Conservation (phyloP, 2,888 invertebrate species). For the Tenthredo amoena region DNA sequence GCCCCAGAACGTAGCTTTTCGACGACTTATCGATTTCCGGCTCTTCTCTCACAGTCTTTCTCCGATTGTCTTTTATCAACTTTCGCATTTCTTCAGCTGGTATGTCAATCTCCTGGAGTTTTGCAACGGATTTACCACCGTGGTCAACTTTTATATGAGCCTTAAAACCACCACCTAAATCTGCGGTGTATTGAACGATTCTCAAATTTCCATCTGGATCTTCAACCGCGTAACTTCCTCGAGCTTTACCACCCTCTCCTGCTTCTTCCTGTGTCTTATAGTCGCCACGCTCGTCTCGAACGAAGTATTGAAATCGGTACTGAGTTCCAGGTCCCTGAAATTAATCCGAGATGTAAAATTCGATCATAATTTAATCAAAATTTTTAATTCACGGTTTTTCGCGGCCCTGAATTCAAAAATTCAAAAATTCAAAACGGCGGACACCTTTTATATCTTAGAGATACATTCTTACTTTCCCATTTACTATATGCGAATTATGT, state of each 20-base stretch:
- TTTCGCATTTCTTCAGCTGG: constrained; percentile 46
- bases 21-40: constrained; percentile 20
- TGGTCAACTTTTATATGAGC: constrained; percentile 61
- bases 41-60: background rate
- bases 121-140: constrained; percentile 41
- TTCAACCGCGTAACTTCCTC: constrained; percentile 63
- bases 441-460: background rate
- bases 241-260: constrained; percentile 62
- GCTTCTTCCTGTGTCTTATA: constrained; percentile 66
- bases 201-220: constrained; percentile 65
- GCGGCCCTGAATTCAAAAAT: no score
- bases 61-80: constrained; percentile 19
- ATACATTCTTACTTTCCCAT: background rate
- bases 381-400: background rate
- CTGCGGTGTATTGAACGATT: constrained; percentile 65
- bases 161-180: constrained; percentile 64
- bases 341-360: background rate
- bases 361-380: background rate
- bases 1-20: constrained; percentile 46
- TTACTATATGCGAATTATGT: background rate
- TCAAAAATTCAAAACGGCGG: no score
- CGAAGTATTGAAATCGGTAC: constrained; percentile 60
- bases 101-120: constrained; percentile 48
- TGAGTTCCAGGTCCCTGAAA: constrained; percentile 46
- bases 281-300: constrained; percentile 62